phyloP scores from a whole-genome alignment of 2,113 vertebrate genomes.

The Fulica atra region DNA sequence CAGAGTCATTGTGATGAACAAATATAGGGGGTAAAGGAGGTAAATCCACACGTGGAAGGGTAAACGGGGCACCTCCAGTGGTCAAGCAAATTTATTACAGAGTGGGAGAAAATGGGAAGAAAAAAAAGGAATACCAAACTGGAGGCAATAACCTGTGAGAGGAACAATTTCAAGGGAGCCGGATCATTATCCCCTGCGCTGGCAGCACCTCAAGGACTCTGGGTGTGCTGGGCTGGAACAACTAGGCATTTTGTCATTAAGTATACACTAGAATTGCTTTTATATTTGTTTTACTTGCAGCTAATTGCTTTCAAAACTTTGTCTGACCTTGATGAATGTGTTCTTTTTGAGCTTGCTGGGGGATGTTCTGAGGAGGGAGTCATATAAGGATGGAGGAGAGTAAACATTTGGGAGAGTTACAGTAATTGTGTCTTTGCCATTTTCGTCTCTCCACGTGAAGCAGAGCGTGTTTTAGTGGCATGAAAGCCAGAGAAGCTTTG shows the following conservation, averaged over 20 bases:
- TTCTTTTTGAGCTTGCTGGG: conserved; percentile 36
- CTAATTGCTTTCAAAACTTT: conserved; percentile 50
- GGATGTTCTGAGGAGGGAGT: conserved; percentile 30
- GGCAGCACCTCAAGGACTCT: conserved; percentile 30
- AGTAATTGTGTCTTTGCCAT: conserved; percentile 32
- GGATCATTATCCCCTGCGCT: not conserved
- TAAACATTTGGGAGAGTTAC: not conserved
- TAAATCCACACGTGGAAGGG: not conserved
- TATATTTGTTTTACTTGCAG: conserved; percentile 53
- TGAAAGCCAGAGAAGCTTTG: not conserved
- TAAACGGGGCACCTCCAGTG: not conserved
- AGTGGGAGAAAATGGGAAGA: not conserved
- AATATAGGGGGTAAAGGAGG: not conserved
- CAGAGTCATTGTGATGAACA: not conserved
- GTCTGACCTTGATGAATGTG: conserved; percentile 41
- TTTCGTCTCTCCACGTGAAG: not conserved
- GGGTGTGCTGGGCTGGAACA: conserved; percentile 26
- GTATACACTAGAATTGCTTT: conserved; percentile 20
- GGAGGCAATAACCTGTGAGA: not conserved
- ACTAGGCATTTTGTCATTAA: conserved; percentile 18
- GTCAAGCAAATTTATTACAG: not conserved
- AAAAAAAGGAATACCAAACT: not conserved
- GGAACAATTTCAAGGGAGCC: not conserved
- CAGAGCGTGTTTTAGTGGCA: not conserved
- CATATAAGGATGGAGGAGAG: conserved; percentile 12